Evolutionary conservation across 2,888 invertebrate genomes (phyloP).

Genomic region (Shargacucullia verbasci): DNA sequence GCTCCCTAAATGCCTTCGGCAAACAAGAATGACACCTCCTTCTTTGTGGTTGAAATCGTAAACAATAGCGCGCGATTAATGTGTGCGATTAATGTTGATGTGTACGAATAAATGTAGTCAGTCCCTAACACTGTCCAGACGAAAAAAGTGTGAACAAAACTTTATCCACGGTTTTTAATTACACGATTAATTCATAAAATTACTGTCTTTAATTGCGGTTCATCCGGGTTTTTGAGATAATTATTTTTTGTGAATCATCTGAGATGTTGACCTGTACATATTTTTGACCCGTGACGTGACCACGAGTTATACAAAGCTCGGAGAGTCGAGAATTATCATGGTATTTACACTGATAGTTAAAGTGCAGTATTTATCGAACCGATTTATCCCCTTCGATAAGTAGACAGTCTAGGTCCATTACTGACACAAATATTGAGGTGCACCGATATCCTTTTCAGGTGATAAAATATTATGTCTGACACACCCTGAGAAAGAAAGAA

Average conservation of each 20-base stretch:
- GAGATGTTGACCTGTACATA: constrained; percentile 40
- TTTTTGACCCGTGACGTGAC: constrained; percentile 26
- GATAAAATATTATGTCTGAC: no score
- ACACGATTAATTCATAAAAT: constrained; percentile 48
- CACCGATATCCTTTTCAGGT: no score
- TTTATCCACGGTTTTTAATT: constrained; percentile 34
- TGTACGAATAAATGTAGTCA: neutral
- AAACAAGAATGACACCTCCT: no score
- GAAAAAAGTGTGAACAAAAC: constrained; percentile 51
- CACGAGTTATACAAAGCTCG: neutral
- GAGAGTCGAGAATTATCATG: neutral
- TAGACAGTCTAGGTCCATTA: no score
- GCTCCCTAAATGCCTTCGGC: no score
- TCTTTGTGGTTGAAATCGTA: no score
- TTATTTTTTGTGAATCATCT: constrained; percentile 18
- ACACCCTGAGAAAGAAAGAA: no score
- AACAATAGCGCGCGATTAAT: no score
- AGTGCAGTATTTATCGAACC: no score
- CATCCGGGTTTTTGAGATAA: constrained; percentile 45
- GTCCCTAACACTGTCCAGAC: neutral
- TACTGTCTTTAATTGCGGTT: constrained; percentile 32
- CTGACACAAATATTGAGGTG: no score
- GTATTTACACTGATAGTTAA: no score
- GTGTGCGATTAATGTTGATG: neutral
- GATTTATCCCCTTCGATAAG: no score